A percentile compares a stretch with the other conserved stretches of the same genome.
Conservation (phyloP, 2,113 vertebrate genomes). For the Arizona elegans region DNA sequence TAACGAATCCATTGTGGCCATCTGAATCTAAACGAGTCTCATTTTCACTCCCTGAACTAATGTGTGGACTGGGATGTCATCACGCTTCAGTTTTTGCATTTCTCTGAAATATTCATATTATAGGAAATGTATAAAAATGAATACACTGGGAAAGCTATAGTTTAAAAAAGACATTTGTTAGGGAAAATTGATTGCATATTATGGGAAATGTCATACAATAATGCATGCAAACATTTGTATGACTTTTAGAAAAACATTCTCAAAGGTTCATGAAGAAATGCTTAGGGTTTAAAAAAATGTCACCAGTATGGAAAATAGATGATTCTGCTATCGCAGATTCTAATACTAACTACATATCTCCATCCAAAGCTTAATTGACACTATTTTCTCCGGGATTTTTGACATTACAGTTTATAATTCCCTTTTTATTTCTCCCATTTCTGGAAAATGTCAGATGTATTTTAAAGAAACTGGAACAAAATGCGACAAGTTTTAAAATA, state of each 20-base stretch:
- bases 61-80: neutral
- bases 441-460: neutral
- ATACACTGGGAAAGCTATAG: neutral
- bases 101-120: neutral
- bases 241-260: neutral
- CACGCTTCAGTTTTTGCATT: neutral
- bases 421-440: neutral
- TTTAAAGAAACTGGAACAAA: neutral
- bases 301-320: neutral
- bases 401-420: neutral
- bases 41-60: neutral
- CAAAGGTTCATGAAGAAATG: neutral
- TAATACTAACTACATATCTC: neutral
- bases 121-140: neutral
- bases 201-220: neutral
- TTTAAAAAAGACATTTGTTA: neutral
- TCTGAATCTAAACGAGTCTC: neutral
- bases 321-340: neutral
- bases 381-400: neutral
- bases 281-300: neutral
- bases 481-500: neutral
- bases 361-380: neutral
- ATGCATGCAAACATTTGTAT: neutral
- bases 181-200: neutral
- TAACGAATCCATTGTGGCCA: neutral